Evolutionary conservation across 2,113 vertebrate species (phyloP).

Genomic region (Chiloscyllium plagiosum): DNA sequence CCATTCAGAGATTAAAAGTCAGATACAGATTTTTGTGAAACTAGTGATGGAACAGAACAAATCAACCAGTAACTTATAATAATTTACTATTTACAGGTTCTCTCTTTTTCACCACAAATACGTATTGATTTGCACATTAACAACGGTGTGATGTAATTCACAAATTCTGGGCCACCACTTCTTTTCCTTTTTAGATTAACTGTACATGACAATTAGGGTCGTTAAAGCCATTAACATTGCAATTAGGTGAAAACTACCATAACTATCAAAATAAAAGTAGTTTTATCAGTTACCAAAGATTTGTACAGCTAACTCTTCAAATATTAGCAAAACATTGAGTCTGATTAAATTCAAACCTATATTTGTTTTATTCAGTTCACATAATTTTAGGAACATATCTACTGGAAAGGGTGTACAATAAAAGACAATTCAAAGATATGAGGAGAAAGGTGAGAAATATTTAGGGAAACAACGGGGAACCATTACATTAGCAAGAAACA

Average conservation of each 20-base stretch:
- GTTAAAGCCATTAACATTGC: neutral
- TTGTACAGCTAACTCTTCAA: neutral
- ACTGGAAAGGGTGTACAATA: neutral
- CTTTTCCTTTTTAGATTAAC: neutral
- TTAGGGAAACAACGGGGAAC: too few species aligned
- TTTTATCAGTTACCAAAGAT: neutral
- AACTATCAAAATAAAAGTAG: neutral
- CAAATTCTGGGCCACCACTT: neutral
- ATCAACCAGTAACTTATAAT: too few species aligned
- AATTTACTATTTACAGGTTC: neutral
- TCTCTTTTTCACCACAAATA: neutral
- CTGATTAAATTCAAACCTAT: neutral
- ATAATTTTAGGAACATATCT: too few species aligned
- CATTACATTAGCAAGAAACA: too few species aligned
- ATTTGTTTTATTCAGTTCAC: too few species aligned
- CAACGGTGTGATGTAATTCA: neutral
- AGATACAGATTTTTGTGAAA: neutral
- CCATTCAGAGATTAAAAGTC: neutral
- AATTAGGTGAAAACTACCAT: neutral
- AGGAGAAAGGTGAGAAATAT: too few species aligned
- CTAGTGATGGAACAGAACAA: neutral
- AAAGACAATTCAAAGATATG: neutral
- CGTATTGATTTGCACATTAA: neutral
- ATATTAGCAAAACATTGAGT: neutral
- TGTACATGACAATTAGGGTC: neutral